Evolutionary conservation across 2,113 vertebrate genomes (phyloP).

Genomic region (Loxodonta africana): DNA sequence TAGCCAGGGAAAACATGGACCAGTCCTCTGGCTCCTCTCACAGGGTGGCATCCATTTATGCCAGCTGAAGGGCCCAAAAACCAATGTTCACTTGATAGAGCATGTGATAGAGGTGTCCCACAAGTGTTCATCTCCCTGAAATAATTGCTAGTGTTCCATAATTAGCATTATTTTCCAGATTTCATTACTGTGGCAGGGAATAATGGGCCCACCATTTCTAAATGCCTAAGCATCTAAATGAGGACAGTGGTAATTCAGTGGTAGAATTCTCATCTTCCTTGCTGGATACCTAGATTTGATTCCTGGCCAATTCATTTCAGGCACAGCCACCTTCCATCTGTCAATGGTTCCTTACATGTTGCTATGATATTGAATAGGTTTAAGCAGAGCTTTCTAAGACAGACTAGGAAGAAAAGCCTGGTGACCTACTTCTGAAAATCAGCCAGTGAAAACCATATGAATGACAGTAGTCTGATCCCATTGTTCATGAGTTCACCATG

Average conservation of each 20-base stretch:
- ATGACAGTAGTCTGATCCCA: neutral
- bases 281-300: neutral
- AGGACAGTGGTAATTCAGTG: neutral
- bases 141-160: too few relatives aligned
- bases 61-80: neutral
- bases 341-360: neutral
- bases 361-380: neutral
- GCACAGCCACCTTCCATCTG: neutral
- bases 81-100: fast-evolving
- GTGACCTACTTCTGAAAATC: neutral
- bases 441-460: neutral
- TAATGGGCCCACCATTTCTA: neutral
- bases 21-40: neutral
- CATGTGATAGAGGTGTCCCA: fast-evolving
- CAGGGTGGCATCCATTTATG: fast-evolving
- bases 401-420: neutral
- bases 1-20: fast-evolving
- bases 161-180: neutral
- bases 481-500: neutral
- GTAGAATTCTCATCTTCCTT: neutral
- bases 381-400: neutral
- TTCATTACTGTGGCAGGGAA: neutral
- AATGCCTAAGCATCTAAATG: neutral
- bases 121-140: neutral
- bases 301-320: neutral